phyloP scores from a whole-genome alignment of 1,140 invertebrate species.

The Scaptodrosophila lebanonensis region DNA sequence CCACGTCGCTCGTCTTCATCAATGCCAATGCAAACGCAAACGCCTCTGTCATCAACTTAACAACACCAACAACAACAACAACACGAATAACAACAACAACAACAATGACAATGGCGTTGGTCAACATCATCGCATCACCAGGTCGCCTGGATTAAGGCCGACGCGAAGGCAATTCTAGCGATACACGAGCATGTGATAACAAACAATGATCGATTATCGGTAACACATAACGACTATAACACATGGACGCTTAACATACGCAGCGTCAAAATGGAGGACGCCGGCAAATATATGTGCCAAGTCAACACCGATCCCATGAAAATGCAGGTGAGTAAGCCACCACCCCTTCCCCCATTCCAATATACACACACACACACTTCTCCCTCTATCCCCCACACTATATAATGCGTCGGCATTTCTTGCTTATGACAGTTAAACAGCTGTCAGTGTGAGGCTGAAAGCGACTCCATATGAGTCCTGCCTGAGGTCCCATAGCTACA shows the following conservation, averaged over 20 bases:
- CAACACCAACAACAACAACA: too few species aligned
- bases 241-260: conserved; percentile 92
- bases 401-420: too few species aligned
- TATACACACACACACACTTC: too few species aligned
- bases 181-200: conserved; percentile 95
- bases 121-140: conserved; percentile 75
- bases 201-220: conserved; percentile 90
- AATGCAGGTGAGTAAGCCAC: conserved; percentile 84
- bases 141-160: conserved; percentile 95
- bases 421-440: too few species aligned
- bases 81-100: too few species aligned
- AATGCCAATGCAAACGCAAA: conserved; percentile 13
- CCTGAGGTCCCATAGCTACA: too few species aligned
- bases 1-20: conserved; percentile 25
- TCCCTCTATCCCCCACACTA: too few species aligned
- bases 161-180: conserved; percentile 93
- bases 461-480: too few species aligned
- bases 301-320: conserved; percentile 96
- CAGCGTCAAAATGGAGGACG: conserved; percentile 88
- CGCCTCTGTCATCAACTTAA: conserved; percentile 44
- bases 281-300: conserved; percentile 94
- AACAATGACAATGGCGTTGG: too few species aligned
- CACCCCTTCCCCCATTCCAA: too few species aligned
- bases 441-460: too few species aligned
- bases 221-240: conserved; percentile 91